Evolutionary conservation across 2,113 vertebrate genomes (phyloP).

Genomic region (Pogonocichla stellata): DNA sequence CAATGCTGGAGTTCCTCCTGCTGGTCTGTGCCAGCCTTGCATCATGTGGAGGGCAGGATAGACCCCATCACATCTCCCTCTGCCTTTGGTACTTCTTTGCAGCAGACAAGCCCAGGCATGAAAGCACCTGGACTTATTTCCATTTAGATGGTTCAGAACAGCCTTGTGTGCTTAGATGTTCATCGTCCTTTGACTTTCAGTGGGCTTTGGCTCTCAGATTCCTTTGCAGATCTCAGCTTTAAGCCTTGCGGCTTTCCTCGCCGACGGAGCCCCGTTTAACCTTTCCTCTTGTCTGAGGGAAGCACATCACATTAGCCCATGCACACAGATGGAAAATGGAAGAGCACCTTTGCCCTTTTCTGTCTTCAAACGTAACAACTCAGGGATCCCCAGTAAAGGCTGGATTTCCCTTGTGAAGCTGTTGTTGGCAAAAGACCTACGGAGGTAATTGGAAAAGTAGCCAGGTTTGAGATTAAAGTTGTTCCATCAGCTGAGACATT

Average conservation of each 20-base stretch:
- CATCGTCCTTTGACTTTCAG: not conserved
- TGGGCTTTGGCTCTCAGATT: not conserved
- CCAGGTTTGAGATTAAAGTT: constrained; percentile 60
- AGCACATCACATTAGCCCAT: constrained; percentile 34
- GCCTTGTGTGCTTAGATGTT: not conserved
- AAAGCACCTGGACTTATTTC: not conserved
- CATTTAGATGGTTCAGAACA: not conserved
- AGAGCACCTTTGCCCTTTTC: constrained; percentile 54
- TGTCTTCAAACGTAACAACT: not conserved
- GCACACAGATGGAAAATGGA: constrained; percentile 2
- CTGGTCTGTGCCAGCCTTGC: not conserved
- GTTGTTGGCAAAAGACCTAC: not conserved
- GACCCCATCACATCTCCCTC: not conserved
- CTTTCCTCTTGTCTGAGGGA: constrained; percentile 56
- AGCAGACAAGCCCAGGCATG: not conserved
- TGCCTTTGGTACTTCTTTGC: not conserved
- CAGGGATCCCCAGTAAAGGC: constrained; percentile 20
- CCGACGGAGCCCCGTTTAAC: not conserved
- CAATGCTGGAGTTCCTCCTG: not conserved
- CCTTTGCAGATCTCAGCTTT: not conserved
- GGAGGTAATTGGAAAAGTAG: constrained; percentile 50
- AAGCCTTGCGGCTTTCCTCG: not conserved
- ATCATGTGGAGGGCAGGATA: rapidly evolving
- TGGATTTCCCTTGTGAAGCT: constrained; percentile 54
- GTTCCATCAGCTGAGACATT: constrained; percentile 43